Evolutionary conservation across 2,888 invertebrate genomes (phyloP), one percentile per base, ranked within the genome.

Genomic region (Galerucella calmariensis): DNA sequence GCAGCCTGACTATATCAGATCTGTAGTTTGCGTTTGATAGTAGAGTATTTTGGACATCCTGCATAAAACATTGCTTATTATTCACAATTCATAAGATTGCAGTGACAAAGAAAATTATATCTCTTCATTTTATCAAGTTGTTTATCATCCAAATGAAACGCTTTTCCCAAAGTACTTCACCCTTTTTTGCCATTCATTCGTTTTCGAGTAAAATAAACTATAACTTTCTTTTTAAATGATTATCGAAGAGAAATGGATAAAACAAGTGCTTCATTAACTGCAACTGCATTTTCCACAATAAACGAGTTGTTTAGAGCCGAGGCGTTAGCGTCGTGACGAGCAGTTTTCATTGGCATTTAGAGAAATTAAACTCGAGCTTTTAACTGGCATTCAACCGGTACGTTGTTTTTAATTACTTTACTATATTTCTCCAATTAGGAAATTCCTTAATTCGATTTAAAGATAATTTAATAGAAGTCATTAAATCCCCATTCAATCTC

Each of bases 321-420:
- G 16, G 63, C 63, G 63, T 44, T 16, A 20, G 63, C 63, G 63
- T 65, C 63, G 63, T 27, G 63, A 44, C 20, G 63, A 65, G 11
- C 16, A 16, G 63, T 48, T 72, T 72, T 72, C 59, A 72, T 72
- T 67, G 72, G 59, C 66, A 72, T 72, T 72, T 72, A 72, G 72
- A 67, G 72, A 72, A 72, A 72, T 72, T 67, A 67, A 72, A 72
- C 27, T 72, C 24, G 66, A 67, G 66, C 62, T 51, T 62, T 62
- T 62, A 44, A 16, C 59, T 41, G 41, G 62, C 63, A 65, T 65
- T 65, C 46, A 65, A 65, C 20, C 63, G 46, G 46, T 65, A 65
- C 63, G 44, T 65, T 65, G 63, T 65, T 65, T 65, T 65, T 65
- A 65, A 65, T 65, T 65, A 65, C 63, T 46, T 46, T 14, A 63